Evolutionary conservation across 1,140 invertebrate species (phyloP), one percentile per base, ranked within the genome.

Genomic region (Pogonognathellus flavescens): DNA sequence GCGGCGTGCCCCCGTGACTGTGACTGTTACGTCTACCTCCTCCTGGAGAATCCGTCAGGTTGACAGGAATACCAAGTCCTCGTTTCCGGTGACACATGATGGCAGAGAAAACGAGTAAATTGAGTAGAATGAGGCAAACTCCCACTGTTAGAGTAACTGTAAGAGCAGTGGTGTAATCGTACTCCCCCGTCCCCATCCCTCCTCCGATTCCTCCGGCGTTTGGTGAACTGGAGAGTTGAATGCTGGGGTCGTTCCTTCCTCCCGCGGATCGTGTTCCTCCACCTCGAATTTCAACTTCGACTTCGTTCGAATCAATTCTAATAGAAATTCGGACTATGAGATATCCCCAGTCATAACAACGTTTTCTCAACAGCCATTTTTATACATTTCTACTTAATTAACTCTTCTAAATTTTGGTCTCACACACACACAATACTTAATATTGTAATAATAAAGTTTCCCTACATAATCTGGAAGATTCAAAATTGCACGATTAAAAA

Each of bases 91-190:
- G 96, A 89, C 97, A 96, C 90, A 97, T 98, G 59, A 98, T 97
- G 50, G 96, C 97, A 53, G 96, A 96, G 89, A 98, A 98, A 80
- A 99, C 97, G 0, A 98, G 92, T 9, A 98, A 94, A 90, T 99
- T 99, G 2, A 99, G 92, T 10, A 98, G 92, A 5, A 99, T 92
- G 9, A 93, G 90, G 18, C 92, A 92, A 86, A 92, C 97, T 0
- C 97, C 97, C 2, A 98, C 95, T 0, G 96, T 96, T 82, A 98
- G 96, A 0, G 97, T 98, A 4, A 98, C 95, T n/a, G 95, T 96
- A 0, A 98, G 91, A 0, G 96, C 96, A 0, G 96, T 97, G 0
- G 95, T 97, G 90, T 97, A 97, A 52, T 95, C 95, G 88, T 96
- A 88, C 4, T 89, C 86, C 13, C 88, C 89, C 11, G 80, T 83